Evolutionary conservation across 2,888 invertebrate species (phyloP), one percentile per base, ranked within the genome.

Genomic region (Theodoxus fluviatilis): DNA sequence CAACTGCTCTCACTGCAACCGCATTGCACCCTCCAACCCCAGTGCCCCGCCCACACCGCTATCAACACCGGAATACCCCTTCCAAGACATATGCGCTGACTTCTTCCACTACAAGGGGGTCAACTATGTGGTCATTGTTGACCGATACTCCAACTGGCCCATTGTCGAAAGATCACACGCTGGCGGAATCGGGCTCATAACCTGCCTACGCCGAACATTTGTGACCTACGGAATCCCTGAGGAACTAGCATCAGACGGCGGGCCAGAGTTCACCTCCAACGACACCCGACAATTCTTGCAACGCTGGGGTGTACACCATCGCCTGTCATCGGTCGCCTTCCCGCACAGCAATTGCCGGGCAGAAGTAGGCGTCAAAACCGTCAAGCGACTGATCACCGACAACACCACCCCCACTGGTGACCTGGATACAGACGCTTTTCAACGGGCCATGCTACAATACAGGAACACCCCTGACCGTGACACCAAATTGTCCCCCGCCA

Each of bases 291-390:
- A 57, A 25, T 81, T 81, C 59, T 72, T 81, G 1, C 59, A 71
- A 18, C 38, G 71, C 22, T 81, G 79, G 79, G 78, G 79, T n/a
- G 76, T 81, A 0, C 71, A 77, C 59, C 79, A 80, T 49, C 65
- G 77, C 0, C 65, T 79, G 1, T 80, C 80, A n/a, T 81, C 78
- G 1, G 79, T 80, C 0, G 78, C 78, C 7, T 80, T 76, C 66
- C 77, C 18, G 22, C 78, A 79, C 70, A 78, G 75, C 68, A 80
- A 80, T 66, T 80, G 79, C 65, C 43, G 76, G 0, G 80, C 79
- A 1, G 78, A 79, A 63, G 68, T 81, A 35, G 78, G 78, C 0
- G 77, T 81, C 2, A 80, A 81, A 61, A 78, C 79, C 9, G 69
- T 80, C 1, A 77, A 81, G 61, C 74, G 78, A n/a, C 68, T 79